Conservation (phyloP, 2,888 invertebrate genomes). For the Serrognathus titanus region DNA sequence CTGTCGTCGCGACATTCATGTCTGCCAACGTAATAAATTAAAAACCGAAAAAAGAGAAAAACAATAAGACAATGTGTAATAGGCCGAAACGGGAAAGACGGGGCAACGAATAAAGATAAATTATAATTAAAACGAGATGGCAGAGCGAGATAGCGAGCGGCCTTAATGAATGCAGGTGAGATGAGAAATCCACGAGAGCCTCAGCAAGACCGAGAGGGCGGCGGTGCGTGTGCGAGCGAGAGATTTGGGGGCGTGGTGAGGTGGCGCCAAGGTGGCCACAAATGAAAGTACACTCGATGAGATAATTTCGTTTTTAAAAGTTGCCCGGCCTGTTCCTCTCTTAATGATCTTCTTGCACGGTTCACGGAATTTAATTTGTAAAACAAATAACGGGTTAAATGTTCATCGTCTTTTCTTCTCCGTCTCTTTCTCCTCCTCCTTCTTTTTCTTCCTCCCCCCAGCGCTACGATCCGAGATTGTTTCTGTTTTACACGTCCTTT, state of each 20-base stretch:
- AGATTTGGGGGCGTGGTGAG: constrained; percentile 37
- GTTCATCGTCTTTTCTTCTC: background rate
- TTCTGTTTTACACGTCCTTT: too few species aligned
- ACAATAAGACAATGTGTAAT: constrained; percentile 26
- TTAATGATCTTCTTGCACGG: constrained; percentile 24
- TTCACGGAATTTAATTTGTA: constrained; percentile 36
- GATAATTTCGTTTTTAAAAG: constrained; percentile 36
- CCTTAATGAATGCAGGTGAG: constrained; percentile 27
- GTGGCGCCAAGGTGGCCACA: constrained; percentile 39
- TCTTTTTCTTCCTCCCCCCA: too few species aligned
- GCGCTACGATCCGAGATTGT: too few species aligned
- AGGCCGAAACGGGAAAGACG: constrained; percentile 19
- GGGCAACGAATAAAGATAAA: constrained; percentile 36
- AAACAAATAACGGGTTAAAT: constrained; percentile 30
- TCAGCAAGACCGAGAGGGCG: constrained; percentile 8
- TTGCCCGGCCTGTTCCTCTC: constrained; percentile 25
- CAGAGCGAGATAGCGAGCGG: constrained; percentile 19
- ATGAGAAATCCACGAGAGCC: constrained; percentile 9
- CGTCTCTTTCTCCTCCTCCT: background rate
- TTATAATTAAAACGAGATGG: constrained; percentile 36
- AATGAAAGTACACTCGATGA: constrained; percentile 29
- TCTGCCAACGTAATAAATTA: constrained; percentile 20
- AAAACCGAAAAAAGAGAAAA: constrained; percentile 22
- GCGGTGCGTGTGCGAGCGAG: constrained; percentile 13
- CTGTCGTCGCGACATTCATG: constrained; percentile 8